phyloP scores from a whole-genome alignment of 1,140 invertebrate genomes.

The Cyphomyrmex costatus region DNA sequence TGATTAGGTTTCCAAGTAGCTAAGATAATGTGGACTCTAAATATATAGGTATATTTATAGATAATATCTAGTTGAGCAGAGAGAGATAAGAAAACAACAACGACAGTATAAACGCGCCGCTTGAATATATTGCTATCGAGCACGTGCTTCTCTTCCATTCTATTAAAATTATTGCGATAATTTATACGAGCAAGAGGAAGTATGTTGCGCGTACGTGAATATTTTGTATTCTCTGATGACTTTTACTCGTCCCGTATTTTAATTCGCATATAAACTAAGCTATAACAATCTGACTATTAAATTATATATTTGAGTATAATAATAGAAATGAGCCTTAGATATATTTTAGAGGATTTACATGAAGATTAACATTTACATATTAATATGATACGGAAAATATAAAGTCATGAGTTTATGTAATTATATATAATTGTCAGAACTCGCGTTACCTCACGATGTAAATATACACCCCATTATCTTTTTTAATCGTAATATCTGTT shows the following conservation, averaged over 20 bases:
- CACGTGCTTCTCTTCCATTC: constrained; percentile 57
- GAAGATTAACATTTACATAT: background rate
- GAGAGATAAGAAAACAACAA: constrained; percentile 76
- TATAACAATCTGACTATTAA: constrained; percentile 26
- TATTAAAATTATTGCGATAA: constrained; percentile 75
- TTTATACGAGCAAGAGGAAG: constrained; percentile 67
- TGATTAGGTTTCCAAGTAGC: constrained; percentile 70
- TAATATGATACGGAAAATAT: constrained; percentile 23
- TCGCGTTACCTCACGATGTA: constrained; percentile 33
- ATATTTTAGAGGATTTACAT: constrained; percentile 3
- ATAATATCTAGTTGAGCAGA: constrained; percentile 83
- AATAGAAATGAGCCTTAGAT: constrained; percentile 29
- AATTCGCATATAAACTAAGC: constrained; percentile 26
- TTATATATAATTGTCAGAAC: constrained; percentile 18
- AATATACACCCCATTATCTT: constrained; percentile 36
- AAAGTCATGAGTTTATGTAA: constrained; percentile 24
- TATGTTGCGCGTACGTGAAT: constrained; percentile 60
- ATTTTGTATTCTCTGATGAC: constrained; percentile 26
- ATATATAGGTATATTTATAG: constrained; percentile 71
- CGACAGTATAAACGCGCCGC: constrained; percentile 64
- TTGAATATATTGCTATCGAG: constrained; percentile 72
- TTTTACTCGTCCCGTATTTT: background rate
- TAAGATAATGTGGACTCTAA: constrained; percentile 70
- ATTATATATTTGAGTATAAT: constrained; percentile 41
- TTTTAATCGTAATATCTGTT: constrained; percentile 24